Percentiles rank a stretch among this genome's conserved stretches.
phyloP scores from a whole-genome alignment of 2,113 vertebrate genomes.

The Corythaixoides concolor region DNA sequence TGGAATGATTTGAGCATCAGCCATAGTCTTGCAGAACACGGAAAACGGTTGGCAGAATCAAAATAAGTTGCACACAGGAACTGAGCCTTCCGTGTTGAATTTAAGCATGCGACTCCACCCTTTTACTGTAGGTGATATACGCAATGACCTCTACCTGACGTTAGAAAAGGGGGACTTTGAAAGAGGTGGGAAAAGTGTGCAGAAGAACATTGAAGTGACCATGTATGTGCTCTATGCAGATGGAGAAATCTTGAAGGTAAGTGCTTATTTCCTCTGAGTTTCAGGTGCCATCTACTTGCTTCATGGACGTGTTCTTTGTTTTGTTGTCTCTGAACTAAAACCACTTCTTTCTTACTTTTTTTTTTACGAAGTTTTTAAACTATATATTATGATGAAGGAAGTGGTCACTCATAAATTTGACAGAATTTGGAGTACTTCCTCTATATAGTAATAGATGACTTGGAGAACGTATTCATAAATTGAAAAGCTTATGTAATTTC shows the following conservation, averaged over 20 bases:
- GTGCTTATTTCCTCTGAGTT: not conserved
- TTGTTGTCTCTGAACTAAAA: not conserved
- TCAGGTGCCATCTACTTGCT: not conserved
- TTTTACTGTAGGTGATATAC: conserved; percentile 85
- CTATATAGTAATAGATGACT: not conserved
- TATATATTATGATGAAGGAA: not conserved
- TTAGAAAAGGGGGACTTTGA: conserved; percentile 96
- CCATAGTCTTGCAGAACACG: conserved; percentile 41
- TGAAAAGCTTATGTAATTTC: not conserved
- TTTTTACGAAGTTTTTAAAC: not conserved
- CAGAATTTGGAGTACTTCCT: not conserved
- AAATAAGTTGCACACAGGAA: accelerated
- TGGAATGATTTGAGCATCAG: conserved; percentile 70
- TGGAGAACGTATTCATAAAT: not conserved
- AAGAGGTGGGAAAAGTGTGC: conserved; percentile 96
- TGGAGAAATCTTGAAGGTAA: conserved; percentile 87
- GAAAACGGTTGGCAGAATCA: not conserved
- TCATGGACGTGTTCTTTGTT: not conserved
- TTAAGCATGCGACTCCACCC: not conserved
- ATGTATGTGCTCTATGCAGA: conserved; percentile 93
- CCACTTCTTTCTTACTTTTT: not conserved
- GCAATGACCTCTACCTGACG: conserved; percentile 94
- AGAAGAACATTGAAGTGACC: conserved; percentile 97
- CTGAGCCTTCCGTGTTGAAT: not conserved
- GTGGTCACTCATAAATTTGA: not conserved